phyloP scores from a whole-genome alignment of 1,140 invertebrate species.

The Zaprionus inermis region DNA sequence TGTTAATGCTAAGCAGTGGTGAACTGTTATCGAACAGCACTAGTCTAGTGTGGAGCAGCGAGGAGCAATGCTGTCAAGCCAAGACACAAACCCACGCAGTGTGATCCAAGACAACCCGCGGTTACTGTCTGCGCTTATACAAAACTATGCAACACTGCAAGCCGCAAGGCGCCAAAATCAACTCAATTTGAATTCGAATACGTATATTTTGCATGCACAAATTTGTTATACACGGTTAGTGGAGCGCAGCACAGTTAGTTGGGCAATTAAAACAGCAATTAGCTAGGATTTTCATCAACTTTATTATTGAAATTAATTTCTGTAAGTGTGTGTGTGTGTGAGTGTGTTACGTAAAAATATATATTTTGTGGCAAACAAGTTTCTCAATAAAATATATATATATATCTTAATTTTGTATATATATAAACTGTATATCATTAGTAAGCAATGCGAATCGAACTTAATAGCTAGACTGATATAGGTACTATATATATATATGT shows the following conservation, averaged over 20 bases:
- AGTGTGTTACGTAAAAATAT: conserved; percentile 71
- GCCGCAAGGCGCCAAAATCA: background rate
- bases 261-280: conserved; percentile 62
- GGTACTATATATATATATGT: background rate
- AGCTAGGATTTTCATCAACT: conserved; percentile 63
- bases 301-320: conserved; percentile 62
- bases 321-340: conserved; percentile 24
- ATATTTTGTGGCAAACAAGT: conserved; percentile 59
- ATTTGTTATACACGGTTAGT: conserved; percentile 38
- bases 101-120: background rate
- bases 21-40: background rate
- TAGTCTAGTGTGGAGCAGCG: background rate
- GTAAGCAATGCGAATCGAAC: conserved; percentile 71
- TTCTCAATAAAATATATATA: conserved; percentile 63
- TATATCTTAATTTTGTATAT: conserved; percentile 37
- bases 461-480: conserved; percentile 49
- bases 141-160: background rate
- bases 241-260: conserved; percentile 10
- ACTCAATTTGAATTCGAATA: conserved; percentile 8
- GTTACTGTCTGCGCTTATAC: background rate
- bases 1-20: background rate
- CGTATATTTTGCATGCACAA: background rate
- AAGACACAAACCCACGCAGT: background rate
- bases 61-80: background rate
- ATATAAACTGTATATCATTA: conserved; percentile 43